These are phyloP conservation scores for Tachycineta bicolor DNA, from an alignment of 2,113 vertebrate species.

Conservation along the genomic window DNA sequence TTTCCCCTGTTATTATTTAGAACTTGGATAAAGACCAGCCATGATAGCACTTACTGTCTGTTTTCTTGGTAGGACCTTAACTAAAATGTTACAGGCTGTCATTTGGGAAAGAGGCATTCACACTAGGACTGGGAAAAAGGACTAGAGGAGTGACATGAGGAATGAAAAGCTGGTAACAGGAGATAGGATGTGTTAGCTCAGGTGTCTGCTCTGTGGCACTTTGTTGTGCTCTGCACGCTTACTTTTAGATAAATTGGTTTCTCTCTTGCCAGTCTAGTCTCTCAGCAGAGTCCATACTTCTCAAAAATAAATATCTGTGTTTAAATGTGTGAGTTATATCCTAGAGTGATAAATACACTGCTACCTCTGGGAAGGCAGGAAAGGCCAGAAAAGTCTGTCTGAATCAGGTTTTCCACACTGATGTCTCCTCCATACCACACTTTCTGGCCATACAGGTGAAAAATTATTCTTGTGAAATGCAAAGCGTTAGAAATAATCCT, in stretches of 20 bases:
- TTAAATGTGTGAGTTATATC: background rate
- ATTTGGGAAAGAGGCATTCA: background rate
- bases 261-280: background rate
- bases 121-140: background rate
- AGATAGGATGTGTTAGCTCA: background rate
- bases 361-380: background rate
- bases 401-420: background rate
- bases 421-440: background rate
- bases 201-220: background rate
- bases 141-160: background rate
- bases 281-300: background rate
- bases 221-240: background rate
- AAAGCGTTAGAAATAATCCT: conserved; percentile 5
- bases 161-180: background rate
- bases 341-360: background rate
- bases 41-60: background rate
- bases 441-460: background rate
- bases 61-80: background rate
- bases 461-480: background rate
- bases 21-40: background rate
- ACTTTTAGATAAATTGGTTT: background rate
- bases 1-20: background rate
- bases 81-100: background rate
- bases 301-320: background rate
- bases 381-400: background rate